Conservation (phyloP, 1,140 invertebrate species). For the Belonocnema kinseyi region DNA sequence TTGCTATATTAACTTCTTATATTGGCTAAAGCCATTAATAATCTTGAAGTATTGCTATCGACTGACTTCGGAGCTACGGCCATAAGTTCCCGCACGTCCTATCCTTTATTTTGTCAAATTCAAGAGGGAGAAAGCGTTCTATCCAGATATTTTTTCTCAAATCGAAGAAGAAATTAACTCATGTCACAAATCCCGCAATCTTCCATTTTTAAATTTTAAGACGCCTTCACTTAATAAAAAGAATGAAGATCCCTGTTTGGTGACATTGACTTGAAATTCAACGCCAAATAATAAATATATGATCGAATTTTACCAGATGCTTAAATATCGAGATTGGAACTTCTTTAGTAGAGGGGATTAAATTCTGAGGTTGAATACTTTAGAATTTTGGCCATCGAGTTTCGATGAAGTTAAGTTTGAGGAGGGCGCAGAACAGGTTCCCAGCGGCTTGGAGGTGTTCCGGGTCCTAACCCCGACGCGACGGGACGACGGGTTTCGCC, state of each 20-base stretch:
- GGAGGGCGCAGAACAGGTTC: constrained; percentile 50
- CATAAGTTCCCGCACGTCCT: constrained; percentile 38
- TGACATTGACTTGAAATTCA: background rate
- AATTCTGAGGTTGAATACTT: constrained; percentile 39
- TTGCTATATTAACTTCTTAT: constrained; percentile 64
- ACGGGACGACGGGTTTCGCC: constrained; percentile 64
- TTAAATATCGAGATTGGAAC: background rate
- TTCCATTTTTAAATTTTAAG: too few species aligned
- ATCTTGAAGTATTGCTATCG: constrained; percentile 65
- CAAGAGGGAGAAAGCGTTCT: constrained; percentile 23
- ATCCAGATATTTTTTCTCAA: constrained; percentile 32
- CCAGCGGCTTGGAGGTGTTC: constrained; percentile 64
- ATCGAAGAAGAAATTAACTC: background rate
- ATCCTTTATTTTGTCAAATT: constrained; percentile 42
- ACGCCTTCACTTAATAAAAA: too few species aligned
- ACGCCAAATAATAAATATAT: background rate
- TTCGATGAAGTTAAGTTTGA: constrained; percentile 52
- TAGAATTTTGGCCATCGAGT: constrained; percentile 56
- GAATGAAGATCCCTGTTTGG: too few species aligned
- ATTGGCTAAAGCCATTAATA: constrained; percentile 70
- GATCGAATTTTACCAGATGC: background rate
- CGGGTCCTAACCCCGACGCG: constrained; percentile 66
- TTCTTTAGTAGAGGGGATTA: background rate
- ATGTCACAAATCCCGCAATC: too few species aligned
- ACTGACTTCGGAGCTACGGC: constrained; percentile 47